Evolutionary conservation across 1,140 invertebrate genomes (phyloP), one percentile per base, ranked within the genome.

Genomic region (Dolichoris vasculosae): DNA sequence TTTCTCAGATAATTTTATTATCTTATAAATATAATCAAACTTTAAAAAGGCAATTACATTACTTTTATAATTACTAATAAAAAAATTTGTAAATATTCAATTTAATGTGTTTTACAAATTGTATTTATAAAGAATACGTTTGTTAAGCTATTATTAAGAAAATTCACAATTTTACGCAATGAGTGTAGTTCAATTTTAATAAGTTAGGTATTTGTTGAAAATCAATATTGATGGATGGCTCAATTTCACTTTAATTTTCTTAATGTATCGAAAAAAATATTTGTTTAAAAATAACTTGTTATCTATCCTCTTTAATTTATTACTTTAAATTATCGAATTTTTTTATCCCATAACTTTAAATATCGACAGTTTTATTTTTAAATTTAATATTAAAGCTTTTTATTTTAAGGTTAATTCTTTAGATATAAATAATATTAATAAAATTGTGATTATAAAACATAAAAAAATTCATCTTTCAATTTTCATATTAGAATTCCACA

Each of bases 161-260:
- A 85, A n/a, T 80, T 85, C 38, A 8, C 67, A 32, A 35, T 30
- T 40, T 80, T 35, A 23, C 48, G 46, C 11, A 71, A 55, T 79
- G 51, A 67, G 69, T 78, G 78, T 84, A 76, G 78, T 79, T 84
- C 26, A 6, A 59, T 79, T 84, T 84, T 84, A 84, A 84, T 84
- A 84, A 79, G 63, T 79, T 40, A 67, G 64, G 83, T 84, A 84
- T 79, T 79, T 79, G 46, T 71, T 73, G 35, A n/a, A 59, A 79
- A 84, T 79, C 76, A 32, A 84, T 84, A 79, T 51, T 67, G 46
- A 35, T 59, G 48, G 7, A 59, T 59, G n/a, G 46, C 35, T 46
- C 15, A n/a, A 48, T 32, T 35, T 71, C 30, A 48, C 1, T 30
- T 80, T 80, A 46, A 81, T 81, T 48, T 67, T 67, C 63, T 51